Evolutionary conservation across 1,140 invertebrate genomes (phyloP).

Genomic region (Drosophila repleta): DNA sequence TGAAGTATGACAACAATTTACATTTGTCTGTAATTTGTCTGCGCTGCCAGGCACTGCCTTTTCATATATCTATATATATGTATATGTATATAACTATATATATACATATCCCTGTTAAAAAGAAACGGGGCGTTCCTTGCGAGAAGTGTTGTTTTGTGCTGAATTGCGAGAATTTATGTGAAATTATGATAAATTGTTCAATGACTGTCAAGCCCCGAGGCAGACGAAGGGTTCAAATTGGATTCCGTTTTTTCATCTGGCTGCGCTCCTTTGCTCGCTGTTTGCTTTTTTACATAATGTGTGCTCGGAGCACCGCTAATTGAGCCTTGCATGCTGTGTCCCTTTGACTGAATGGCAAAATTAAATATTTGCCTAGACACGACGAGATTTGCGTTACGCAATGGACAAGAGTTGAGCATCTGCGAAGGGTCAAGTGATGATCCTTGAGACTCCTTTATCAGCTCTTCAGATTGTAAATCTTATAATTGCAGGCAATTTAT

Average conservation of each 20-base stretch:
- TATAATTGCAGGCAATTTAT: conserved; percentile 58
- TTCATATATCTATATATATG: conserved; percentile 27
- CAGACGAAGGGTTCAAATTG: conserved; percentile 27
- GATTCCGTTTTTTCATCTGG: conserved; percentile 6
- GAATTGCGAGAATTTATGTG: conserved; percentile 58
- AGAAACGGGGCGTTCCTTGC: neutral
- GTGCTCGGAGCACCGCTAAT: conserved; percentile 56
- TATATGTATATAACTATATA: conserved; percentile 34
- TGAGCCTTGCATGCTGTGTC: conserved; percentile 49
- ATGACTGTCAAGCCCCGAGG: conserved; percentile 20
- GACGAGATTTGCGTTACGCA: neutral
- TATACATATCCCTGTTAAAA: conserved; percentile 4
- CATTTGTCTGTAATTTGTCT: conserved; percentile 72
- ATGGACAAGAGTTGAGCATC: neutral
- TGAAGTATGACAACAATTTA: conserved; percentile 62
- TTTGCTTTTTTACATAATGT: conserved; percentile 10
- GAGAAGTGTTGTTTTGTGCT: conserved; percentile 36
- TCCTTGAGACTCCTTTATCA: conserved; percentile 23
- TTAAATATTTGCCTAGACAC: conserved; percentile 66
- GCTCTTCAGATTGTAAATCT: conserved; percentile 61
- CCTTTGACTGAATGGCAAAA: conserved; percentile 54
- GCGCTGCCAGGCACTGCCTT: conserved; percentile 50
- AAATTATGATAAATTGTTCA: conserved; percentile 76
- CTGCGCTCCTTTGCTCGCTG: conserved; percentile 1
- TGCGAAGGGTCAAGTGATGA: conserved; percentile 13